Evolutionary conservation across 2,113 vertebrate genomes (phyloP).

Genomic region (Panthera tigris): DNA sequence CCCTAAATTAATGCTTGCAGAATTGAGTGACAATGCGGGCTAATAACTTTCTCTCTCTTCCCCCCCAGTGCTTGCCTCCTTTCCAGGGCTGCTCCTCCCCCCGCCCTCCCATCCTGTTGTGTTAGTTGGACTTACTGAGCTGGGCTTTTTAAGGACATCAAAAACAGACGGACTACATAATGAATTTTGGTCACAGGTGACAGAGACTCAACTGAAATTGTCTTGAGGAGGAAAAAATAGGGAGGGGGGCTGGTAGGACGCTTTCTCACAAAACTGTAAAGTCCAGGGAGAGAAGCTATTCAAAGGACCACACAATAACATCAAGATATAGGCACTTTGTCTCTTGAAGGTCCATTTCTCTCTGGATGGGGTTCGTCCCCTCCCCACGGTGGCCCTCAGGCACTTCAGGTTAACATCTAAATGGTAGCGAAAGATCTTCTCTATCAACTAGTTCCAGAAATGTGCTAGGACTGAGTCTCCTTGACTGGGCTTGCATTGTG

Average conservation of each 20-base stretch:
- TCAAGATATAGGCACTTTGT: neutral
- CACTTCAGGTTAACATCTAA: neutral
- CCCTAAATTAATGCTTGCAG: neutral
- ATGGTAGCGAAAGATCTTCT: neutral
- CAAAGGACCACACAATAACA: neutral
- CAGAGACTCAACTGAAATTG: neutral
- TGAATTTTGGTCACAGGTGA: neutral
- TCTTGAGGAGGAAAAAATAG: neutral
- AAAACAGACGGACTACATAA: no score
- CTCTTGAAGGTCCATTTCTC: neutral
- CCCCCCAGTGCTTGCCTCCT: neutral
- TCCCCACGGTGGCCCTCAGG: neutral
- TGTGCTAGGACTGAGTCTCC: accelerated
- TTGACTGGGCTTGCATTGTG: neutral
- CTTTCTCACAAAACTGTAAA: neutral
- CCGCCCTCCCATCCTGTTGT: neutral
- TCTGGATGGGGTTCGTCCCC: neutral
- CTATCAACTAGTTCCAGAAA: neutral
- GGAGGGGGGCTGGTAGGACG: neutral
- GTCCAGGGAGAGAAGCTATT: neutral
- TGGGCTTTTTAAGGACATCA: neutral
- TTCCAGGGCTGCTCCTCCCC: accelerated
- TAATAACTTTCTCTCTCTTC: neutral
- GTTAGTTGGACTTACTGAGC: neutral
- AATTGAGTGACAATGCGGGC: neutral